These are phyloP conservation scores for Sinonovacula constricta DNA, from an alignment of 1,140 invertebrate genomes.

Conservation along the genomic window DNA sequence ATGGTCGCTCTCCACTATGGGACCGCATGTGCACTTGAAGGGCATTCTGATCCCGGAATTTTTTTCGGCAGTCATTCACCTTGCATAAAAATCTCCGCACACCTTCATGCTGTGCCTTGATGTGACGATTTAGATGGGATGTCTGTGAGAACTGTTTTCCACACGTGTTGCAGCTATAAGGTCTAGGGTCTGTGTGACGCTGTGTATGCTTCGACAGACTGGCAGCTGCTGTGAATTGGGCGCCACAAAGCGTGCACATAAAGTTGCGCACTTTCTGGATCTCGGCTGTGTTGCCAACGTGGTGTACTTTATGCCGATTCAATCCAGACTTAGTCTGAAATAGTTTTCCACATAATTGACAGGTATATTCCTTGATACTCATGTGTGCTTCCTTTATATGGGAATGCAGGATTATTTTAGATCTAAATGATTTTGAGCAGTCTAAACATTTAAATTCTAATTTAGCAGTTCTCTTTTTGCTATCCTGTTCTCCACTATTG, in stretches of 20 bases:
- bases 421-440: no score
- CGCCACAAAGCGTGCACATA: conserved; percentile 24
- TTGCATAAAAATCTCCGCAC: neutral
- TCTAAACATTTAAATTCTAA: no score
- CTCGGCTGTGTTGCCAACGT: neutral
- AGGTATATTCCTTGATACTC: neutral
- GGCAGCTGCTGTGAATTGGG: conserved; percentile 4
- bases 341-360: conserved; percentile 1
- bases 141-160: neutral
- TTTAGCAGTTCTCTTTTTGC: no score
- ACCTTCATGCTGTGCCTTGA: neutral
- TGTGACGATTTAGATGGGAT: conserved; percentile 13
- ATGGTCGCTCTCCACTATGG: conserved; percentile 9
- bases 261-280: neutral
- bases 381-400: conserved; percentile 2
- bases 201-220: conserved; percentile 8
- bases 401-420: no score
- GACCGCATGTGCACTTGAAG: neutral
- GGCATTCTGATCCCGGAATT: neutral
- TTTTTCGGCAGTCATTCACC: conserved; percentile 1
- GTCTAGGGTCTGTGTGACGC: conserved; percentile 7
- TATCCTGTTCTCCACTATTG: no score
- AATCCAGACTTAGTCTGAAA: neutral
- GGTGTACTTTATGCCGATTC: conserved; percentile 15
- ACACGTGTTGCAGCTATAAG: conserved; percentile 4